phyloP scores from a whole-genome alignment of 2,888 invertebrate species.

The Phragmatobia fuliginosa region DNA sequence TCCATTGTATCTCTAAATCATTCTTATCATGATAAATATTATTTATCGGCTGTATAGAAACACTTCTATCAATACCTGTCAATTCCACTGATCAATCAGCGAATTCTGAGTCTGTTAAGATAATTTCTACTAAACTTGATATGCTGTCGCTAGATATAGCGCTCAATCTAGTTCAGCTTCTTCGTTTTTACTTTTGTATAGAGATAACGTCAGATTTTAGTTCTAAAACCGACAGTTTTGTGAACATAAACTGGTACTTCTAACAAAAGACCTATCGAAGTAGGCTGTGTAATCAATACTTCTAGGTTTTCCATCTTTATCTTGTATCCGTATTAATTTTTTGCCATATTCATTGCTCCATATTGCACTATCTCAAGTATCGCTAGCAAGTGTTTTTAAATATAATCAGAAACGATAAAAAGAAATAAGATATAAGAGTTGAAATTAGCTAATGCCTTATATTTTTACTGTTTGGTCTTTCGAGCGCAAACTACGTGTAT shows the following conservation, averaged over 20 bases:
- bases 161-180: background rate
- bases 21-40: conserved; percentile 34
- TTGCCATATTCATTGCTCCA: no score
- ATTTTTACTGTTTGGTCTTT: background rate
- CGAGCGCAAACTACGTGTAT: no score
- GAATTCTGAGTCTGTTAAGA: background rate
- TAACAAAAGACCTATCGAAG: background rate
- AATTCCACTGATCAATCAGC: conserved; percentile 38
- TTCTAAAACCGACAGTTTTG: background rate
- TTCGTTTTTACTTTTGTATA: background rate
- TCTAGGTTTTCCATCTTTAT: background rate
- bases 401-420: background rate
- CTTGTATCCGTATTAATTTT: no score
- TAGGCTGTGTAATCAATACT: background rate
- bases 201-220: background rate
- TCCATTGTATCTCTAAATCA: conserved; percentile 29
- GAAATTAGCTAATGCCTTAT: background rate
- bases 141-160: background rate
- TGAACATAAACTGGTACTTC: background rate
- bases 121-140: conserved; percentile 1
- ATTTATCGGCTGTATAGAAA: conserved; percentile 25
- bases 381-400: no score
- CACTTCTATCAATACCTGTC: conserved; percentile 38
- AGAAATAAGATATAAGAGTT: background rate
- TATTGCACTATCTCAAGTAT: no score